phyloP scores from a whole-genome alignment of 2,888 invertebrate genomes.

The Cordilura impudica region DNA sequence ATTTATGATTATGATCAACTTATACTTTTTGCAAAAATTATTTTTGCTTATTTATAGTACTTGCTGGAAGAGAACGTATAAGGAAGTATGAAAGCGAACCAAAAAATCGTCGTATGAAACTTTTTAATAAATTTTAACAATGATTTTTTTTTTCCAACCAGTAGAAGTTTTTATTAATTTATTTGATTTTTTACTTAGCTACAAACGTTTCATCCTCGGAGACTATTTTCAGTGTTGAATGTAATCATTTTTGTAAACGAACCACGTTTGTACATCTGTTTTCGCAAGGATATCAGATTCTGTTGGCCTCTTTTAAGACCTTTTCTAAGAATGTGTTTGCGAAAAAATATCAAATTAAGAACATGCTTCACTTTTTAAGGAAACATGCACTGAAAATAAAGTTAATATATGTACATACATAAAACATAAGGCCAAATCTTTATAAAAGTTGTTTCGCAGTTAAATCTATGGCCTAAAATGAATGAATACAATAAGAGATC shows the following conservation, averaged over 20 bases:
- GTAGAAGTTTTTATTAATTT: too few species aligned
- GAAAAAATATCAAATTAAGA: slow-evolving; percentile 25
- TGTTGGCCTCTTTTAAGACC: not conserved
- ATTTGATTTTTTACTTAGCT: not conserved
- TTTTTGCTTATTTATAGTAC: too few species aligned
- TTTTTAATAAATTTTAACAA: too few species aligned
- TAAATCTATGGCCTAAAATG: not conserved
- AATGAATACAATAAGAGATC: not conserved
- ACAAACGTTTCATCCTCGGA: slow-evolving; percentile 7
- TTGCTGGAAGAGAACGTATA: too few species aligned
- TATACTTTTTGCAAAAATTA: too few species aligned
- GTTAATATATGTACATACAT: not conserved
- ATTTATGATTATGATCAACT: too few species aligned
- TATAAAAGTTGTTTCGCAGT: not conserved
- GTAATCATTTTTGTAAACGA: slow-evolving; percentile 33
- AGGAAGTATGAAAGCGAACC: too few species aligned
- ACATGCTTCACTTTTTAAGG: slow-evolving; percentile 46
- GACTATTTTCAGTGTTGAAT: slow-evolving; percentile 38
- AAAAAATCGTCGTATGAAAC: too few species aligned
- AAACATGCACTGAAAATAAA: slow-evolving; percentile 4
- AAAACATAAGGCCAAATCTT: not conserved
- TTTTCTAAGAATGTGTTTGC: not conserved
- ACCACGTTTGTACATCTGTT: not conserved
- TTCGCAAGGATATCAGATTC: not conserved
- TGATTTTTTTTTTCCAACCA: too few species aligned